phyloP scores from a whole-genome alignment of 2,797 vertebrate genomes.

The Austrolebias charrua region DNA sequence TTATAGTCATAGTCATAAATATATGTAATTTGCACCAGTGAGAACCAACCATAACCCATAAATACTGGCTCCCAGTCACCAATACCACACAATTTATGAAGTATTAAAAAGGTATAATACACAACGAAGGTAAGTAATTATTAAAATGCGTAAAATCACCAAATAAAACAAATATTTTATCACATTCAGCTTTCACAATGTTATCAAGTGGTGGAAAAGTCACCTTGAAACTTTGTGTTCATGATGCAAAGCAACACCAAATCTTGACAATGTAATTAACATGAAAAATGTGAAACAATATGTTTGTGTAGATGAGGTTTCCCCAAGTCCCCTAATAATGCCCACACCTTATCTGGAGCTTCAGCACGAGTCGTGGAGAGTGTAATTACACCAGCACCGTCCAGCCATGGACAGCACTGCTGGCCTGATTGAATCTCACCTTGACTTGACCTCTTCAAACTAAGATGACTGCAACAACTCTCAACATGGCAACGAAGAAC shows the following conservation, averaged over 20 bases:
- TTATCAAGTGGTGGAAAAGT: constrained; percentile 31
- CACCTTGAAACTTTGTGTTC: constrained; percentile 61
- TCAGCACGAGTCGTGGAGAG: constrained; percentile 50
- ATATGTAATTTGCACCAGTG: too few relatives aligned
- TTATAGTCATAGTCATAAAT: background rate
- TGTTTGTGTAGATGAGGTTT: constrained; percentile 56
- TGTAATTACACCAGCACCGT: constrained; percentile 71
- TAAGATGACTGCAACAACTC: constrained; percentile 55
- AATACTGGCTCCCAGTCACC: background rate
- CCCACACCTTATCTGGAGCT: constrained; percentile 63
- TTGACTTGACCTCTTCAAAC: constrained; percentile 75
- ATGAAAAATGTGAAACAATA: constrained; percentile 74
- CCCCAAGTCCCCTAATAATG: constrained; percentile 51
- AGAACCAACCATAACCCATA: background rate
- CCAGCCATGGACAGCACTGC: constrained; percentile 50
- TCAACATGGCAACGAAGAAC: constrained; percentile 60
- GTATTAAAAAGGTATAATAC: background rate
- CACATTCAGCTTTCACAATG: constrained; percentile 2
- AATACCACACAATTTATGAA: background rate
- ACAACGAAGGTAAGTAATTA: background rate
- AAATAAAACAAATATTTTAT: constrained; percentile 19
- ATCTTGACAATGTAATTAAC: constrained; percentile 75
- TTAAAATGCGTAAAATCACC: background rate
- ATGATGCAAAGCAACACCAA: constrained; percentile 51
- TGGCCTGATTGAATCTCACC: constrained; percentile 80